Evolutionary conservation across 2,797 vertebrate species (phyloP).

Genomic region (Scomberomorus guttatus): DNA sequence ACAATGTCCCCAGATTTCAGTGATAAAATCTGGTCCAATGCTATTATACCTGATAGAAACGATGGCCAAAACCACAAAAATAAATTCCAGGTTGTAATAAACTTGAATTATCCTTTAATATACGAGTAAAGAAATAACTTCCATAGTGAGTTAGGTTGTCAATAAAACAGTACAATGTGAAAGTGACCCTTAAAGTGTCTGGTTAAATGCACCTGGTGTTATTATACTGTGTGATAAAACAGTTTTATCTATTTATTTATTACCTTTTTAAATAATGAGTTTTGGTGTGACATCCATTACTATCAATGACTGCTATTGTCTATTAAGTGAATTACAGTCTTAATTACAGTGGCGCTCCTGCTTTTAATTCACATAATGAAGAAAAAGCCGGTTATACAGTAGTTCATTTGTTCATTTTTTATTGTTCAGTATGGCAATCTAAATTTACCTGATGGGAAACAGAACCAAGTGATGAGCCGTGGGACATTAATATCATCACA

Average conservation of each 20-base stretch:
- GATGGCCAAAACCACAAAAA: background rate
- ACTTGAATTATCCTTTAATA: background rate
- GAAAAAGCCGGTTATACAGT: background rate
- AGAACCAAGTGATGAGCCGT: background rate
- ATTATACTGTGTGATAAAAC: background rate
- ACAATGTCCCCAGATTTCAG: background rate
- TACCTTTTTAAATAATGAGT: background rate
- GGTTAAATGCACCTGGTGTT: background rate
- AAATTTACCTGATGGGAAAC: constrained; percentile 12
- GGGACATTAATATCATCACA: constrained; percentile 1
- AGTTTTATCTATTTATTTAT: background rate
- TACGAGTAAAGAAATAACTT: background rate
- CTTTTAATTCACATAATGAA: background rate
- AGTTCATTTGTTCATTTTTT: background rate
- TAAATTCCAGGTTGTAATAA: background rate
- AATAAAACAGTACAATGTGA: background rate
- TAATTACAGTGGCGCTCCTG: background rate
- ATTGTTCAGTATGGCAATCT: background rate
- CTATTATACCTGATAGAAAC: background rate
- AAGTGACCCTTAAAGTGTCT: background rate
- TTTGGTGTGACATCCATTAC: background rate
- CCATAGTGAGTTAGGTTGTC: background rate
- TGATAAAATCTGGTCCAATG: background rate
- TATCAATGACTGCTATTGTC: no score
- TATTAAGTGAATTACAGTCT: no score